Evolutionary conservation across 1,140 invertebrate genomes (phyloP).

Genomic region (Sogatella furcifera): DNA sequence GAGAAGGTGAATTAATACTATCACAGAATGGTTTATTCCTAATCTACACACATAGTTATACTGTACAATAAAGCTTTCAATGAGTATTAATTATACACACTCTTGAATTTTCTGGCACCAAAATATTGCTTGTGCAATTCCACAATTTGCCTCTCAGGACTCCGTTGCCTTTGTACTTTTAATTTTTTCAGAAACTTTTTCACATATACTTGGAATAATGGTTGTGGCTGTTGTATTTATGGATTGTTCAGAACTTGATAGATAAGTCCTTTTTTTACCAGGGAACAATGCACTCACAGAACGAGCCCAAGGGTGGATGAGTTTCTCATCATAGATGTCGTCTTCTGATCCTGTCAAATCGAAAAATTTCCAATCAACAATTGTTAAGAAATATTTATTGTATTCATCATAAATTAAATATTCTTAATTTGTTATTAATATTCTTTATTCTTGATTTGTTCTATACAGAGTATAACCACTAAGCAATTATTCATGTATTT

Average conservation of each 20-base stretch:
- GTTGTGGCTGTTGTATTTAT: not conserved
- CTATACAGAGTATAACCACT: too few relatives aligned
- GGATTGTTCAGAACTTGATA: not conserved
- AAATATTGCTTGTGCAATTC: too few relatives aligned
- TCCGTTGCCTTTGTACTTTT: not conserved
- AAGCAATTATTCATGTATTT: too few relatives aligned
- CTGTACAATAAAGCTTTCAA: too few relatives aligned
- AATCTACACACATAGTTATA: too few relatives aligned
- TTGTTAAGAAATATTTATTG: not conserved
- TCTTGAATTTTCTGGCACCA: too few relatives aligned
- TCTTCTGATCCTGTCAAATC: constrained; percentile 36
- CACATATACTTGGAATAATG: constrained; percentile 4
- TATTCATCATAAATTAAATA: not conserved
- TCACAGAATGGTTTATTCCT: too few relatives aligned
- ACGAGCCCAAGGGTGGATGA: constrained; percentile 50
- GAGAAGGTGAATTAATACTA: too few relatives aligned
- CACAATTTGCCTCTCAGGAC: not conserved
- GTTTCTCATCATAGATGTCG: constrained; percentile 52
- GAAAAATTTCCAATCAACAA: not conserved
- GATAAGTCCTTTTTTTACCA: constrained; percentile 27
- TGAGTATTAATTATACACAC: too few relatives aligned
- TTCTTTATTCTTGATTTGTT: too few relatives aligned
- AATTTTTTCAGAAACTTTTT: constrained; percentile 8
- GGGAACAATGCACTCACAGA: constrained; percentile 44
- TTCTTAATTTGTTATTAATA: too few relatives aligned